Base-by-base conservation (phyloP, 2,888 invertebrate species). In the Odontocerum albicorne region DNA sequence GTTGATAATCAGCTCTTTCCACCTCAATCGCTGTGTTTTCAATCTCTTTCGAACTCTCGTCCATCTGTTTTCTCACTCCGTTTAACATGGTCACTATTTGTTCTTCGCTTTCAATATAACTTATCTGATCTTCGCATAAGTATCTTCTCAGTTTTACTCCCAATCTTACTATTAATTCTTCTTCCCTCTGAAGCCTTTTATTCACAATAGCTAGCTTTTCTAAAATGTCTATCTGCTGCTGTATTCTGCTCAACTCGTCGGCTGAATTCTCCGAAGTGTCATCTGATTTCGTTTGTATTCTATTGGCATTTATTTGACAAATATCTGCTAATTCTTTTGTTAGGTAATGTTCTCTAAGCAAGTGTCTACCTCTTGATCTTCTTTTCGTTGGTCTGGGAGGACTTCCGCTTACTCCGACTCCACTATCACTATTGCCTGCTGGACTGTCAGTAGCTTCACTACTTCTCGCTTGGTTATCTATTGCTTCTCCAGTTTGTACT, bases 201-300 rank as follows among this genome's bases (percentile, higher is more conserved):
- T 90, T 90, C 19, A 90, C 74, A 47, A 85, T 83, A 17, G 86
- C 81, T 43, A 90, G 79, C 69, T 84, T 86, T 65, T 90, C 90
- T 64, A 88, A 73, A 62, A 88, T 75, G 64, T 86, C 84, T n/a
- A 87, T 79, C 72, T 87, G 85, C 66, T 83, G 82, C 62, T 83
- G 74, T 64, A 82, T 75, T 65, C 81, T 80, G 40, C 82, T 80
- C 1, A 77, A 67, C 63, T 79, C 79, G 46, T 78, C 75, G n/a
- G 77, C 66, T 17, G 77, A 77, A 0, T 70, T 74, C 43, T 80
- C 76, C 0, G 79, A 79, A 57, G 76, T 77, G 64, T 79, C 71
- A 66, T 73, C 60, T 67, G 66, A 72, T 39, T 72, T 72, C 4
- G 74, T 70, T 62, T 72, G 75, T 1, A 76, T 67, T 64, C 76